phyloP scores from a whole-genome alignment of 2,113 vertebrate genomes.

The Apaloderma vittatum region DNA sequence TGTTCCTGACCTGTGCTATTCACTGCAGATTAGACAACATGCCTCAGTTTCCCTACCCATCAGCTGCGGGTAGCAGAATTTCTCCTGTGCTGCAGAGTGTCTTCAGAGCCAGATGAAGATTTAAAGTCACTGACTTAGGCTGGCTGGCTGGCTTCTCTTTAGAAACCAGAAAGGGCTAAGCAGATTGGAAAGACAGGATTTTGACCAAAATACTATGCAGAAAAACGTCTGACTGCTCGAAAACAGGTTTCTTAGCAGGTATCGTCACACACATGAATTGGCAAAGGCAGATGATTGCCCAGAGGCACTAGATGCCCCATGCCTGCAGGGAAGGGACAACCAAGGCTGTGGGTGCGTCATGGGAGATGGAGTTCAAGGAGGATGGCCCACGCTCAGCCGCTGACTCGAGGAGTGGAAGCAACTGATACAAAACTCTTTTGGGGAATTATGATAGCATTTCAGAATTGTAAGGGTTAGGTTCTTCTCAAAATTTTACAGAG shows the following conservation, averaged over 20 bases:
- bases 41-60: background rate
- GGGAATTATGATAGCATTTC: background rate
- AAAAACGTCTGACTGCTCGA: background rate
- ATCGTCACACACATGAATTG: background rate
- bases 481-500: background rate
- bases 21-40: background rate
- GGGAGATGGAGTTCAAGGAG: background rate
- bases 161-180: background rate
- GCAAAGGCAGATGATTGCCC: background rate
- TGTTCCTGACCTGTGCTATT: background rate
- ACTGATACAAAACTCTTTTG: background rate
- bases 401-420: background rate
- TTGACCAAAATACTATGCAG: background rate
- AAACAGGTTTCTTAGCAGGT: fast-evolving
- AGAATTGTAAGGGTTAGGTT: background rate
- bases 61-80: background rate
- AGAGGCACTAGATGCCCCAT: background rate
- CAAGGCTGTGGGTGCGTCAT: fast-evolving
- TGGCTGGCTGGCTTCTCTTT: background rate
- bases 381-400: fast-evolving
- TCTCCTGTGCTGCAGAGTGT: background rate
- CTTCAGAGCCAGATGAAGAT: background rate
- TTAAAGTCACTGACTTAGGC: background rate
- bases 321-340: background rate
- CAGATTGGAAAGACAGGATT: background rate